phyloP scores from a whole-genome alignment of 1,140 invertebrate species.

The Littorina saxatilis region DNA sequence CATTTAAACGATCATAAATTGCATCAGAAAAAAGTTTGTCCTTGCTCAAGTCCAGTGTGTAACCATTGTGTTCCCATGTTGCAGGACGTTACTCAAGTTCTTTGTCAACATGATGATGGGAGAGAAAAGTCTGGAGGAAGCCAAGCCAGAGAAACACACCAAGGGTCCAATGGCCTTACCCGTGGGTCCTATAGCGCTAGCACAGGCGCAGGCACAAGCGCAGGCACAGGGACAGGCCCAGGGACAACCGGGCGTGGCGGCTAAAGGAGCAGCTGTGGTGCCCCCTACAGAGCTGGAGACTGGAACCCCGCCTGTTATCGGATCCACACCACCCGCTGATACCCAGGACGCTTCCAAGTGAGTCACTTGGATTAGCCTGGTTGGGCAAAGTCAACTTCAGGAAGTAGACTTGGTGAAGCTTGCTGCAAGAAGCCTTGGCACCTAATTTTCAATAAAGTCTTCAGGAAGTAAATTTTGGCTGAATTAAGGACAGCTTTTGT shows the following conservation, averaged over 20 bases:
- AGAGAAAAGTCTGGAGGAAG: slow-evolving; percentile 54
- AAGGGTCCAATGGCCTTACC: slow-evolving; percentile 55
- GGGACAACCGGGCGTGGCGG: slow-evolving; percentile 87
- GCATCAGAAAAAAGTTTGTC: too few relatives aligned
- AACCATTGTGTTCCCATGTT: neutral
- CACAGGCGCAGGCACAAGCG: slow-evolving; percentile 16
- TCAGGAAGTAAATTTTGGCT: neutral
- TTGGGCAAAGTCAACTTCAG: neutral
- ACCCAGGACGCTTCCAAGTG: slow-evolving; percentile 37
- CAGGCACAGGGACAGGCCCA: slow-evolving; percentile 42
- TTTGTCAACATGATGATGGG: slow-evolving; percentile 76
- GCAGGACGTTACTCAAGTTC: slow-evolving; percentile 72
- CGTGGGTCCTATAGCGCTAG: slow-evolving; percentile 49
- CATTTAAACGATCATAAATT: too few relatives aligned
- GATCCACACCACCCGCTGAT: slow-evolving; percentile 27
- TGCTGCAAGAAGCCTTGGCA: too few relatives aligned
- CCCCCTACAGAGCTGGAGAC: slow-evolving; percentile 27
- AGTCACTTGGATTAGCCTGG: neutral
- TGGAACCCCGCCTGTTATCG: slow-evolving; percentile 38
- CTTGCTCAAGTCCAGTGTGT: too few relatives aligned
- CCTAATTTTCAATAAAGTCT: neutral
- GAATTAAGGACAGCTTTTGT: neutral
- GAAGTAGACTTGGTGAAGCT: too few relatives aligned
- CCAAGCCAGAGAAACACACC: slow-evolving; percentile 35
- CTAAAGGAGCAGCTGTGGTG: slow-evolving; percentile 14